Percentiles rank a stretch among this genome's conserved stretches.
These are phyloP conservation scores for Eumeta japonica DNA, from an alignment of 1,140 invertebrate genomes.

Conservation along the genomic window DNA sequence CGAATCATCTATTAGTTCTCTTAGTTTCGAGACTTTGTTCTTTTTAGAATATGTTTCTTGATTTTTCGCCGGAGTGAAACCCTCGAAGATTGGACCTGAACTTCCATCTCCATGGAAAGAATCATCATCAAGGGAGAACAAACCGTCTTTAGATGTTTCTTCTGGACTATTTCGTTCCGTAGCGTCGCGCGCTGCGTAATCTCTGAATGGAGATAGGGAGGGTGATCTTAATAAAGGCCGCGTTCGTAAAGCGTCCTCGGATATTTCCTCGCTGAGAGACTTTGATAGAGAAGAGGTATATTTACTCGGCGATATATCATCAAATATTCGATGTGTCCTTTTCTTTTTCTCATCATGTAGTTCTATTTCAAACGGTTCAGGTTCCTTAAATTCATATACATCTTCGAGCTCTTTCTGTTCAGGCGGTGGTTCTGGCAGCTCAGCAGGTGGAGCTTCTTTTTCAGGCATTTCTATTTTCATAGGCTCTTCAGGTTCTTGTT, in stretches of 20 bases:
- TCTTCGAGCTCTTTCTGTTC: slow-evolving; percentile 63
- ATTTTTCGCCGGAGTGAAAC: slow-evolving; percentile 55
- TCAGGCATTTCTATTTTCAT: slow-evolving; percentile 46
- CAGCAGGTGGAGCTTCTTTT: slow-evolving; percentile 26
- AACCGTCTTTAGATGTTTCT: slow-evolving; percentile 61
- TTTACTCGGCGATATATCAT: slow-evolving; percentile 56
- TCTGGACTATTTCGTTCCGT: slow-evolving; percentile 35
- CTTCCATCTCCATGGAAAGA: slow-evolving; percentile 55
- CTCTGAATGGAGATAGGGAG: slow-evolving; percentile 48
- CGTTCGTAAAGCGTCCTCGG: slow-evolving; percentile 32
- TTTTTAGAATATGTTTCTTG: slow-evolving; percentile 57
- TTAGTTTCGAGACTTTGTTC: slow-evolving; percentile 52
- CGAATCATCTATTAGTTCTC: slow-evolving; percentile 52
- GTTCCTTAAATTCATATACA: slow-evolving; percentile 87
- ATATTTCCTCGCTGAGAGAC: slow-evolving; percentile 48
- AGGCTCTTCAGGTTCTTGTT: slow-evolving; percentile 42
- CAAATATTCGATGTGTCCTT: slow-evolving; percentile 58
- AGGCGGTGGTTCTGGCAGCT: slow-evolving; percentile 32
- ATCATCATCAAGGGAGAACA: slow-evolving; percentile 61
- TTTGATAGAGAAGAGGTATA: slow-evolving; percentile 46
- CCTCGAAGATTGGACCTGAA: slow-evolving; percentile 51
- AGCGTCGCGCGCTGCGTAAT: slow-evolving; percentile 31
- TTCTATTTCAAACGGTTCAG: slow-evolving; percentile 82
- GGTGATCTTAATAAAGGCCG: slow-evolving; percentile 42
- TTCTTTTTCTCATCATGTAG: slow-evolving; percentile 66